Conservation (phyloP, 2,113 vertebrate genomes). For the Aegypius monachus region DNA sequence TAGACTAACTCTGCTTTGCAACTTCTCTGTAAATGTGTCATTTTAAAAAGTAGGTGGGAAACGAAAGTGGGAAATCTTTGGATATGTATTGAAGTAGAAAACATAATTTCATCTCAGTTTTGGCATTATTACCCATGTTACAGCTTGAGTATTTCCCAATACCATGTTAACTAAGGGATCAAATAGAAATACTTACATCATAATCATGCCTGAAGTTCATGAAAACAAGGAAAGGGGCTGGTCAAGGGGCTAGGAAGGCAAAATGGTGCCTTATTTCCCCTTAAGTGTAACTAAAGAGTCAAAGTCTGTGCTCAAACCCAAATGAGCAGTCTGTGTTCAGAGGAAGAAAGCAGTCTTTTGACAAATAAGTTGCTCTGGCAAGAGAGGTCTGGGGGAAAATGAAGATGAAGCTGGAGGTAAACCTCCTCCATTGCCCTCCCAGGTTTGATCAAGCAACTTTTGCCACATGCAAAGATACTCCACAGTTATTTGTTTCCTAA, state of each 20-base stretch:
- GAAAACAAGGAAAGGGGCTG: neutral
- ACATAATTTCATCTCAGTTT: neutral
- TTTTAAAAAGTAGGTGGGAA: neutral
- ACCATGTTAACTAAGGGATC: neutral
- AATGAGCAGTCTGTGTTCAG: neutral
- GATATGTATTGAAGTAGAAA: neutral
- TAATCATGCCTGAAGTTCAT: neutral
- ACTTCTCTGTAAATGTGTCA: neutral
- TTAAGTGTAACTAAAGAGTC: neutral
- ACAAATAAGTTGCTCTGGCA: neutral
- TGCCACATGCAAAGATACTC: neutral
- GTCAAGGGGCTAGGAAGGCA: neutral
- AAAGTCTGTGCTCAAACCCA: neutral
- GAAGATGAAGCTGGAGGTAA: neutral
- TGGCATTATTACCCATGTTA: neutral
- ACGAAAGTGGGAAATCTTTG: neutral
- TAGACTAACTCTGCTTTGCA: neutral
- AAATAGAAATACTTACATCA: neutral
- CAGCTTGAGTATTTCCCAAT: neutral
- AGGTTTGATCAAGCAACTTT: neutral
- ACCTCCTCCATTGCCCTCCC: neutral
- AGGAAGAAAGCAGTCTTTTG: neutral
- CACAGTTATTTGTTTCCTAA: neutral
- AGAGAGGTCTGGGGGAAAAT: neutral
- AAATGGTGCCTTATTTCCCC: neutral